Conservation (phyloP, 2,113 vertebrate genomes). For the Onychorhynchus coronatus region DNA sequence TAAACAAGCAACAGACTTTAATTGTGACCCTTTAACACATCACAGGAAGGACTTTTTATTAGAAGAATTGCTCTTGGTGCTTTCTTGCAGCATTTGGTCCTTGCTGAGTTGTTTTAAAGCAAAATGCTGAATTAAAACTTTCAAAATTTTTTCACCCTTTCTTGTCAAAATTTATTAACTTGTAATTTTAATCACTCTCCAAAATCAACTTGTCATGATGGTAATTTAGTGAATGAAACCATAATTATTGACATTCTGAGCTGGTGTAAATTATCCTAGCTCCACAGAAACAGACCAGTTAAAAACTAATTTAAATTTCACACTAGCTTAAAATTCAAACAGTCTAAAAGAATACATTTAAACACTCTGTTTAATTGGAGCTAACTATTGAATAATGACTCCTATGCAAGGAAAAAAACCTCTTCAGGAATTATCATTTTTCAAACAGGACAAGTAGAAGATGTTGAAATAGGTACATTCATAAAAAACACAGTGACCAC, state of each 20-base stretch:
- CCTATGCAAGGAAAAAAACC: not conserved
- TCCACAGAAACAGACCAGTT: not conserved
- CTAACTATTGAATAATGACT: not conserved
- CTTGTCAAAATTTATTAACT: not conserved
- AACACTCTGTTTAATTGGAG: not conserved
- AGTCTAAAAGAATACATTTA: not conserved
- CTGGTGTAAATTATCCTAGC: not conserved
- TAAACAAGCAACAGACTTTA: not conserved
- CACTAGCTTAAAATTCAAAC: not conserved
- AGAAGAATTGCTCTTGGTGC: not conserved
- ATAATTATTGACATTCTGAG: not conserved
- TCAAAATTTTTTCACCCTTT: not conserved
- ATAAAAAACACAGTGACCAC: not conserved
- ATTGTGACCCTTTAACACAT: not conserved
- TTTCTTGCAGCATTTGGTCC: not conserved
- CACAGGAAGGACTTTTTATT: not conserved
- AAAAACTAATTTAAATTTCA: not conserved
- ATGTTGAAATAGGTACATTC: not conserved
- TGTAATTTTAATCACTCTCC: not conserved
- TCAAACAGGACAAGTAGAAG: not conserved
- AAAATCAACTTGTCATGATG: not conserved
- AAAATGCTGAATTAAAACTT: not conserved
- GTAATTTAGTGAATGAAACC: not conserved
- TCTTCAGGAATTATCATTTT: not conserved
- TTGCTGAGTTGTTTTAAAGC: not conserved